These are phyloP conservation scores for Morelia viridis DNA, from an alignment of 2,797 vertebrate species.

Conservation along the genomic window DNA sequence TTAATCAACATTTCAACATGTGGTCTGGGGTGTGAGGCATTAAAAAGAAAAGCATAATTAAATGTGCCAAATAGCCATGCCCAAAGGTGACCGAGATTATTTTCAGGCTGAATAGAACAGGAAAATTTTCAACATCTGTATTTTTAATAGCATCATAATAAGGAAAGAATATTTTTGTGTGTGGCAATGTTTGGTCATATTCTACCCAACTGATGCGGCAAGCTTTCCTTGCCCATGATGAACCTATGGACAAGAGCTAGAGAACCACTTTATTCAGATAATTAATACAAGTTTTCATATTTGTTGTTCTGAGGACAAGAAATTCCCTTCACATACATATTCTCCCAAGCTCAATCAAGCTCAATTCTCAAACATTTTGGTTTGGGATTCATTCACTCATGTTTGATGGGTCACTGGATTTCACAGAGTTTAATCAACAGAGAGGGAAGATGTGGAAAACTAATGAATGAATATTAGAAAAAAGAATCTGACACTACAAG, in stretches of 20 bases:
- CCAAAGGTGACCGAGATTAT: conserved; percentile 67
- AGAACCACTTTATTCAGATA: not conserved
- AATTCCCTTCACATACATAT: no score
- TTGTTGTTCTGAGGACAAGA: not conserved
- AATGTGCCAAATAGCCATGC: conserved; percentile 62
- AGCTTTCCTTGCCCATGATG: conserved; percentile 46
- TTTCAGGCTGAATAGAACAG: conserved; percentile 65
- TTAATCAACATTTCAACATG: conserved; percentile 60
- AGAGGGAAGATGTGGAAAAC: not conserved
- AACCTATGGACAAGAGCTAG: not conserved
- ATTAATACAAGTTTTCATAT: not conserved
- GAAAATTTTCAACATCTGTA: conserved; percentile 68
- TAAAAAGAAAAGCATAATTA: conserved; percentile 52
- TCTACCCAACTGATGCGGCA: conserved; percentile 52
- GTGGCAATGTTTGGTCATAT: conserved; percentile 54
- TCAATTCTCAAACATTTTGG: not conserved
- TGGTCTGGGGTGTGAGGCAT: conserved; percentile 45
- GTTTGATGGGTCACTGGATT: not conserved
- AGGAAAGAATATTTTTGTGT: conserved; percentile 60
- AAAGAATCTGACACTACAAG: not conserved
- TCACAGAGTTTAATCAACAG: not conserved
- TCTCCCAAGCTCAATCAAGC: not conserved
- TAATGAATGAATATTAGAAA: not conserved
- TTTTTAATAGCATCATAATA: conserved; percentile 65
- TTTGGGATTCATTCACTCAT: not conserved